Percentiles rank a stretch among this genome's conserved stretches.
These are phyloP conservation scores for Cryptosula pallasiana DNA, from an alignment of 2,888 invertebrate species.

Conservation along the genomic window DNA sequence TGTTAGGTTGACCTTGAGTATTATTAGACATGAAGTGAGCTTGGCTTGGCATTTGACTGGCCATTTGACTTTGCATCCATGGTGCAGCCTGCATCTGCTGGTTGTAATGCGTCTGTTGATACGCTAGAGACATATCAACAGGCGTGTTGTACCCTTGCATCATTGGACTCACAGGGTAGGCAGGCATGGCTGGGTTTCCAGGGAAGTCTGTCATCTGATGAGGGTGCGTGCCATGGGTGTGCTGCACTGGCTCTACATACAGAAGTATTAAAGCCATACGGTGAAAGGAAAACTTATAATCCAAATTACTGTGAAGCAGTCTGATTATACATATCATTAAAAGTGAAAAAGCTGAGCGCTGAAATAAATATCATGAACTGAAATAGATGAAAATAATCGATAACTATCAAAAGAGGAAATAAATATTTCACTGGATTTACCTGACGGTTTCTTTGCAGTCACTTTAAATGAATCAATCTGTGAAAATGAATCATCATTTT, in stretches of 20 bases:
- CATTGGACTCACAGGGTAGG: not conserved
- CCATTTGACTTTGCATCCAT: not conserved
- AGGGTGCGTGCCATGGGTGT: too few species aligned
- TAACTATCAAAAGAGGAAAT: too few species aligned
- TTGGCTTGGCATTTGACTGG: not conserved
- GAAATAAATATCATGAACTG: too few species aligned
- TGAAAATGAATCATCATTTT: conserved; percentile 6
- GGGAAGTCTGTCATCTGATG: too few species aligned
- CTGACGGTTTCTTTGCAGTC: conserved; percentile 8
- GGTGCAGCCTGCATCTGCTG: not conserved
- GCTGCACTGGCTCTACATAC: too few species aligned
- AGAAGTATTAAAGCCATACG: too few species aligned
- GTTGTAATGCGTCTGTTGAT: not conserved
- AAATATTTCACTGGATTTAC: not conserved
- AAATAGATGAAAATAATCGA: too few species aligned
- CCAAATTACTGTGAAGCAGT: too few species aligned
- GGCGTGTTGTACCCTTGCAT: not conserved
- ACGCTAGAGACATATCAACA: not conserved
- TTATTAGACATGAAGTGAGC: not conserved
- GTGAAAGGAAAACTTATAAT: too few species aligned
- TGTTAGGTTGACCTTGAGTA: not conserved
- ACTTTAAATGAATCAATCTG: conserved; percentile 23
- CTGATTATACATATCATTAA: too few species aligned
- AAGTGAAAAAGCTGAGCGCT: too few species aligned
- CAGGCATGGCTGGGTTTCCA: not conserved